Evolutionary conservation across 2,113 vertebrate species (phyloP).

Genomic region (Chrysemys picta): DNA sequence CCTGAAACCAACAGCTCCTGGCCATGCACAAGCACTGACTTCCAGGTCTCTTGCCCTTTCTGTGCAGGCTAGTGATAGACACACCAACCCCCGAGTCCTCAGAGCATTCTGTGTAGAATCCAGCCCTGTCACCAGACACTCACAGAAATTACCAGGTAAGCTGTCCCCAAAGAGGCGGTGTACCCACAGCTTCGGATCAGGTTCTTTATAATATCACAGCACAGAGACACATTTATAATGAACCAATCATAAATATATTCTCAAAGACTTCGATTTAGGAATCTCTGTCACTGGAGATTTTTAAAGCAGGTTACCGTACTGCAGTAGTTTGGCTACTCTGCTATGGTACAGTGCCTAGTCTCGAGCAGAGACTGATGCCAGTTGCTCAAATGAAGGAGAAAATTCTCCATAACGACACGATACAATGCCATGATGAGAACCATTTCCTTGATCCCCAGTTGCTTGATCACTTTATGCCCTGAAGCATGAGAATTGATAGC

Average conservation of each 20-base stretch:
- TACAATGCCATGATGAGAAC: background rate
- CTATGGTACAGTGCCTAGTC: background rate
- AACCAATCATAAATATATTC: too few relatives aligned
- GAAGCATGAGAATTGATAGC: conserved; percentile 1
- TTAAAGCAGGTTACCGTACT: too few relatives aligned
- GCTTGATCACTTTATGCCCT: background rate
- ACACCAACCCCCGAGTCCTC: background rate
- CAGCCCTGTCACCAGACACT: background rate
- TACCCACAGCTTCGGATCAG: too few relatives aligned
- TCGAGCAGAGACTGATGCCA: background rate
- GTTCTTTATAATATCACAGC: too few relatives aligned
- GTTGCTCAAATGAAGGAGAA: background rate
- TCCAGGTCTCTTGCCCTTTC: background rate
- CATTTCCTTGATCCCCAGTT: background rate
- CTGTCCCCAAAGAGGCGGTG: too few relatives aligned
- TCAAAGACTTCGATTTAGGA: too few relatives aligned
- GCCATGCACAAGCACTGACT: background rate
- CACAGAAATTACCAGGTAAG: background rate
- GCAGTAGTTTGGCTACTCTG: too few relatives aligned
- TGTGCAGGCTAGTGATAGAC: background rate
- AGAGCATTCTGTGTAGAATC: background rate
- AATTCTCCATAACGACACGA: background rate
- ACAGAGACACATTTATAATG: too few relatives aligned
- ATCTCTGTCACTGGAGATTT: too few relatives aligned
- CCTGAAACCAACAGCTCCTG: background rate